Conservation (phyloP, 2,797 vertebrate genomes). For the Siniperca obscura region DNA sequence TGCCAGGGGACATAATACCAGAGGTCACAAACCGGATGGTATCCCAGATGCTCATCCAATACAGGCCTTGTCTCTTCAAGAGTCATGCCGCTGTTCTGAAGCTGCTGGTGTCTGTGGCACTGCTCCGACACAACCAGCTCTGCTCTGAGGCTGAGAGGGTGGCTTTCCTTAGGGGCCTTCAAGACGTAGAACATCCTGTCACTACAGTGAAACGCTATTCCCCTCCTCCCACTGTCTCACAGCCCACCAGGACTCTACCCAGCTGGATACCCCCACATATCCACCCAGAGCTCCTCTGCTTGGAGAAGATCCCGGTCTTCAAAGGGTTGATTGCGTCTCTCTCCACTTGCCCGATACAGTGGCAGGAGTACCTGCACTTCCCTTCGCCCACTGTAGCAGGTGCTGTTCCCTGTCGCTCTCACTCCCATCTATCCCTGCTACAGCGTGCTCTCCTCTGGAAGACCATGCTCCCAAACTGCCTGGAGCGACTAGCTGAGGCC, state of each 20-base stretch:
- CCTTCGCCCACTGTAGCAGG: slow-evolving; percentile 83
- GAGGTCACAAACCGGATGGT: slow-evolving; percentile 80
- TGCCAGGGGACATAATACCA: slow-evolving; percentile 53
- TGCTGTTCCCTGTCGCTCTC: slow-evolving; percentile 78
- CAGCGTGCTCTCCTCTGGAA: slow-evolving; percentile 90
- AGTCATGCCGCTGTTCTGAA: slow-evolving; percentile 79
- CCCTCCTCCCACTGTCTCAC: neutral
- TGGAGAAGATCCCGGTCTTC: slow-evolving; percentile 86
- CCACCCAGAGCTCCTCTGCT: slow-evolving; percentile 76
- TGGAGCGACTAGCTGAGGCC: slow-evolving; percentile 76
- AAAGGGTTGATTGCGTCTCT: slow-evolving; percentile 86
- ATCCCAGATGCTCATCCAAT: slow-evolving; percentile 77
- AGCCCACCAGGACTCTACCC: slow-evolving; percentile 64
- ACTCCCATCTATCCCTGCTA: slow-evolving; percentile 83
- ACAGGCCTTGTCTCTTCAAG: slow-evolving; percentile 79
- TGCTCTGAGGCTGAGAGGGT: slow-evolving; percentile 81
- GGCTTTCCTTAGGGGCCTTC: slow-evolving; percentile 84
- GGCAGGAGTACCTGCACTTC: slow-evolving; percentile 87
- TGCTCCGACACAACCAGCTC: slow-evolving; percentile 73
- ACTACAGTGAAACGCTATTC: neutral
- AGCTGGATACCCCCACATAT: slow-evolving; percentile 80
- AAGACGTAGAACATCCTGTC: slow-evolving; percentile 40
- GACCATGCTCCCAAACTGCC: slow-evolving; percentile 79
- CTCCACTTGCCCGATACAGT: slow-evolving; percentile 71
- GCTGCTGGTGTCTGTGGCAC: slow-evolving; percentile 83